Conservation (phyloP, 2,797 vertebrate species). For the Gymnocypris eckloni region DNA sequence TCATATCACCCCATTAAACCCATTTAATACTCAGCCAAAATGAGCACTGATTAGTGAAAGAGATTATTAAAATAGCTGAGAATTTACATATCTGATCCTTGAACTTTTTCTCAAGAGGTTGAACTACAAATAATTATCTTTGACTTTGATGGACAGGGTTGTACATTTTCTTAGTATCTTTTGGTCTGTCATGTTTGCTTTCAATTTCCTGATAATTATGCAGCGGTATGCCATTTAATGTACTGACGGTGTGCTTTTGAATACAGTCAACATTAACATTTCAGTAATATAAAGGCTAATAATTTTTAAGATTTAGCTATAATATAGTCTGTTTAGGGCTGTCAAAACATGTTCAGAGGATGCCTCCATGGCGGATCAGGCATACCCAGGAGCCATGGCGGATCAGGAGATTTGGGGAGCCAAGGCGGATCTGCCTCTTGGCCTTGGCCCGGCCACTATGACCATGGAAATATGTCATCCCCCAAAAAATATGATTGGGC, state of each 20-base stretch:
- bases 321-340: neutral
- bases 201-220: neutral
- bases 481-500: no score
- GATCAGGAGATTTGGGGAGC: no score
- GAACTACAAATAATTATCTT: neutral
- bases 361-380: no score
- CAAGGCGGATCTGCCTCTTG: no score
- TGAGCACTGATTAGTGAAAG: neutral
- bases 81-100: neutral
- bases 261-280: neutral
- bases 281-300: neutral
- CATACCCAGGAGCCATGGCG: no score
- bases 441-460: no score
- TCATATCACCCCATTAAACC: neutral
- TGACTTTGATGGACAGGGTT: neutral
- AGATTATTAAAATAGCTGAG: neutral
- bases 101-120: neutral
- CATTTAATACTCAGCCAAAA: neutral
- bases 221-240: neutral
- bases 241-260: neutral
- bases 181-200: neutral
- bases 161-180: neutral
- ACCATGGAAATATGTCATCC: no score
- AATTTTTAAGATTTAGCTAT: no score
- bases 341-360: neutral